Base-by-base conservation (phyloP, 2,797 vertebrate genomes). In the Galaxias olidus region DNA sequence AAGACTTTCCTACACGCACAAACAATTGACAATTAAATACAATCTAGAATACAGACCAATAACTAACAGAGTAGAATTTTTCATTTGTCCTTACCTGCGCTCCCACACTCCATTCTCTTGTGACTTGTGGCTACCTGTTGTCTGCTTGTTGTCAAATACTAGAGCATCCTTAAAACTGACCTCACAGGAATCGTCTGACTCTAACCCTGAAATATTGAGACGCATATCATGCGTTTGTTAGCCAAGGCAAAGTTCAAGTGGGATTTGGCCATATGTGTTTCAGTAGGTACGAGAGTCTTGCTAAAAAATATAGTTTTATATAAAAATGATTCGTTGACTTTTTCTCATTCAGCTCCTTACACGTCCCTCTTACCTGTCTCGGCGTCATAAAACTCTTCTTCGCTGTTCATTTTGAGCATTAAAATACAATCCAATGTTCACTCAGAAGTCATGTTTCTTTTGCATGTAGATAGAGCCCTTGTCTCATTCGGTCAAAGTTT, bases 331-430 rank as follows among this genome's bases (percentile, higher is more conserved):
- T 30, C 30, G 6, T 30, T 30, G 6, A 30, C 30, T 30, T 30
- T 30, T 3, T 6, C 30, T 30, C 30, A 10, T 13, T 49, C 44
- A 15, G 17, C 10, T 42, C n/a, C 20, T 18, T 19, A 41, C 43
- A 42, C 10, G 46, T 8, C 10, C 20, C n/a, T 40, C 91, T 88
- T 81, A 97, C 97, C 97, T 83, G 96, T 95, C 82, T 97, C 94
- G 54, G 97, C 97, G 84, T 99, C 97, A 87, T 95, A 98, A 83
- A 98, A 99, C 80, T 98, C 96, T 67, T 98, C 97, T 74, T 98
- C 97, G 75, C 95, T 95, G 89, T 96, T 96, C 97, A 99, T 98
- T 62, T 71, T 92, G 88, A 85, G 84, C 81, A 73, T 66, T 63
- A 52, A 9, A 17, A 48, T 74, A 20, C 65, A 75, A 75, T 69